Evolutionary conservation across 1,140 invertebrate genomes (phyloP), one percentile per base, ranked within the genome.

Genomic region (Aleiodes sp.): DNA sequence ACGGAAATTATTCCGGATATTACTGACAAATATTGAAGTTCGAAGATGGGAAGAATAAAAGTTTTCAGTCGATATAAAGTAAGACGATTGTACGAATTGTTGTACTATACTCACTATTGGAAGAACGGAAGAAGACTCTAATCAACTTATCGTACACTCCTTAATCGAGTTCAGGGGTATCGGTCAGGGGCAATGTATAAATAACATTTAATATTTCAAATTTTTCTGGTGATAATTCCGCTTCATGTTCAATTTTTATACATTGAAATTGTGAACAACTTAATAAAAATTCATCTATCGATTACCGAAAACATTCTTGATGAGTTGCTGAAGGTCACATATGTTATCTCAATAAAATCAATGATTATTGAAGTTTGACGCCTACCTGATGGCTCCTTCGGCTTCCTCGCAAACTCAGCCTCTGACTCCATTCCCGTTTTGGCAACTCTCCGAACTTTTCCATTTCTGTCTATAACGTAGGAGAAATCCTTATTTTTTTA

Each of bases 381-480:
- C 70, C 6, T 29, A 74, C 73, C 67, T 74, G 73, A 70, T 74
- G 70, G 83, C 83, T 77, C 79, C 86, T 81, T 21, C 85, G 80
- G 76, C 85, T 87, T 71, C 87, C 87, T 70, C 87, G 78, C 29
- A 88, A 73, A 70, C 87, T 88, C 16, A 88, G 78, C 29, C 87
- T 79, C 64, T 88, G 87, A 68, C 85, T 87, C 87, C 87, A 88
- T 70, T 88, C 87, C 19, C 85, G 78, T 68, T 84, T 84, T 72
- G 85, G 83, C 71, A 82, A 82, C 61, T 86, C 84, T 64, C 81
- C 83, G 43, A 85, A 76, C 52, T 70, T 72, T 28, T 74, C 73
- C 73, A 74, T 74, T 24, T 63, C 26, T n/a, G 21, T 57, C 60
- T 37, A 14, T 12, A 12, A 57, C 31, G 12, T 21, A 16, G 21